A percentile compares a stretch with the other conserved stretches of the same genome.
Conservation (phyloP, 2,797 vertebrate genomes). For the Phoeniculus purpureus region DNA sequence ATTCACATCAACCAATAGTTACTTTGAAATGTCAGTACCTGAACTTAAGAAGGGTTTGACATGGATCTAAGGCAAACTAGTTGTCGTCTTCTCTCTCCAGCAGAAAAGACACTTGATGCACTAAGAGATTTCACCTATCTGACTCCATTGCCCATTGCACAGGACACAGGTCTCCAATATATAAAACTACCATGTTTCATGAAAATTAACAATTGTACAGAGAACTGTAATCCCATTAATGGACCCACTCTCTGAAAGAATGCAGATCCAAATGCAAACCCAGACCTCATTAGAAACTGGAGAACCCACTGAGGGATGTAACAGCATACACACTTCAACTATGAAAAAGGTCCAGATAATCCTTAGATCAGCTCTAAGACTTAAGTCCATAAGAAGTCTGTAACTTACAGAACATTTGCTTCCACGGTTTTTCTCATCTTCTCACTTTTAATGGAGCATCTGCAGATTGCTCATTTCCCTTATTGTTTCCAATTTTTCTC, state of each 20-base stretch:
- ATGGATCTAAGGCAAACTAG: conserved; percentile 12
- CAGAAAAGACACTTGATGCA: neutral
- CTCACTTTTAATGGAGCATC: neutral
- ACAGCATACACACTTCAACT: neutral
- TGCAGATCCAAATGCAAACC: neutral
- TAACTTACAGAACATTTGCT: neutral
- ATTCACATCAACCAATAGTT: neutral
- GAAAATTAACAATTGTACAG: neutral
- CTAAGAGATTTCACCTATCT: neutral
- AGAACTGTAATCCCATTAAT: neutral
- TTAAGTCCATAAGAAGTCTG: neutral
- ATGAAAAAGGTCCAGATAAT: neutral
- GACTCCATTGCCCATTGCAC: neutral
- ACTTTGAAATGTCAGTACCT: neutral
- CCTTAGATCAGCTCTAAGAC: neutral
- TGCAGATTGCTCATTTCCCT: neutral
- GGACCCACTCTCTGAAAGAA: neutral
- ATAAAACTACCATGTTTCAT: neutral
- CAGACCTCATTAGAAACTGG: neutral
- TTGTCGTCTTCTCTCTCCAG: neutral
- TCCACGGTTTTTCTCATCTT: neutral
- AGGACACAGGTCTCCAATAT: neutral
- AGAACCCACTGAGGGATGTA: neutral
- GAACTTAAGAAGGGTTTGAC: neutral
- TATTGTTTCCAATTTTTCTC: neutral